Evolutionary conservation across 2,888 invertebrate species (phyloP).

Genomic region (Drosophila sordidula): DNA sequence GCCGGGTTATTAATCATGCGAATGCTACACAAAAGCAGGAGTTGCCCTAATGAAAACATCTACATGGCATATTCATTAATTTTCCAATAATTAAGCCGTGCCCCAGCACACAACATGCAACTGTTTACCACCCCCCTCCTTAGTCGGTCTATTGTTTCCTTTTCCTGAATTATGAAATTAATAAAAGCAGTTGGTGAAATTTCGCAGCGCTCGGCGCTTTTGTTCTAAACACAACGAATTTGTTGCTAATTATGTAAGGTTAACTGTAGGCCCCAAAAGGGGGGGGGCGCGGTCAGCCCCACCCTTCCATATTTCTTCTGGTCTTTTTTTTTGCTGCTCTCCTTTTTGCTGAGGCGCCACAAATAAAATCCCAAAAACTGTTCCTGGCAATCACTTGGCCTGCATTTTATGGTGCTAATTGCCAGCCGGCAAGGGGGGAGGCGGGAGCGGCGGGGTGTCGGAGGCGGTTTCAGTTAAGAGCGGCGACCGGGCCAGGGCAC

Average conservation of each 20-base stretch:
- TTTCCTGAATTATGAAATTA: slow-evolving; percentile 78
- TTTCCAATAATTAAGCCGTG: slow-evolving; percentile 77
- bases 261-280: slow-evolving; percentile 51
- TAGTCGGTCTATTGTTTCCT: slow-evolving; percentile 40
- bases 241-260: slow-evolving; percentile 77
- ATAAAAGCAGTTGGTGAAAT: slow-evolving; percentile 68
- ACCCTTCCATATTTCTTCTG: not conserved
- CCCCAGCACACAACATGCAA: slow-evolving; percentile 10
- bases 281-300: slow-evolving; percentile 23
- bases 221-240: slow-evolving; percentile 77
- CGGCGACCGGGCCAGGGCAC: slow-evolving; percentile 4
- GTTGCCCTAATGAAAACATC: slow-evolving; percentile 59
- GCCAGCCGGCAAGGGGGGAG: slow-evolving; percentile 41
- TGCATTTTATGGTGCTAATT: slow-evolving; percentile 78
- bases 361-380: slow-evolving; percentile 47
- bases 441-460: not conserved
- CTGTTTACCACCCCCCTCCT: slow-evolving; percentile 5
- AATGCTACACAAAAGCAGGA: slow-evolving; percentile 22
- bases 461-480: slow-evolving; percentile 21
- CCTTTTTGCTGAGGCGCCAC: slow-evolving; percentile 44
- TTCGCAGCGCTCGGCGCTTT: slow-evolving; percentile 70
- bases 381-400: slow-evolving; percentile 56
- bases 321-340: slow-evolving; percentile 1
- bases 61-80: slow-evolving; percentile 77
- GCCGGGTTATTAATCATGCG: slow-evolving; percentile 54